Evolutionary conservation across 2,113 vertebrate species (phyloP), one percentile per base, ranked within the genome.

Genomic region (Pluvianellus socialis): DNA sequence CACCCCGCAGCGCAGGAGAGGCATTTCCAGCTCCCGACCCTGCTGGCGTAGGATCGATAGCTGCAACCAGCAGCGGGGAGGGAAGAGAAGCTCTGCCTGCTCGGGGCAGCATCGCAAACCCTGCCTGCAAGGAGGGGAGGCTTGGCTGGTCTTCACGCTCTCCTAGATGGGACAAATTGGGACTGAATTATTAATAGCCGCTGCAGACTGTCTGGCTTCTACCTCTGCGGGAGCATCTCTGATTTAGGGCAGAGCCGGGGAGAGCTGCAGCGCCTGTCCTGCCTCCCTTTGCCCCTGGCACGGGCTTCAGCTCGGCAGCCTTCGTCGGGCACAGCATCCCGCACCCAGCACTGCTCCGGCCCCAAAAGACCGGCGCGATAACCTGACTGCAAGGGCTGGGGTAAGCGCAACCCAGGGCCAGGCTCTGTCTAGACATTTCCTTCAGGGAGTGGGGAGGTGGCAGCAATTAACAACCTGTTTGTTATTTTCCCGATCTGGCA

Each of bases 121-220:
- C 70, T 45, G 73, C 65, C 83, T 27, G 92, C n/a, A 16, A 13
- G 59, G 72, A 85, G 50, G 49, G 58, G 32, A 49, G 49, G 66
- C 47, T 95, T 58, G 77, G 81, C 88, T 14, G 71, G 67, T 72
- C 92, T 84, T 24, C 27, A 1, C 3, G 58, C 88, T 93, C 92
- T 94, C 94, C 84, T 81, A 28, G 87, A 94, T 82, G 90, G 96
- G 95, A 96, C 96, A 96, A 96, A 97, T 83, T 67, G 86, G 94
- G 89, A 45, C 81, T 98, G 97, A 97, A 98, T 98, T 98, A 98
- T 98, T 98, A 94, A 98, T 96, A 83, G 56, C 67, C 22, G 83
- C 96, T 97, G 97, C 97, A 98, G 97, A 97, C 92, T 94, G 96
- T 94, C 93, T 96, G 96, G 14, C 88, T 93, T 81, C 90, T 61